Conservation (phyloP, 1,140 invertebrate genomes). For the Ctenoplectra terminalis region DNA sequence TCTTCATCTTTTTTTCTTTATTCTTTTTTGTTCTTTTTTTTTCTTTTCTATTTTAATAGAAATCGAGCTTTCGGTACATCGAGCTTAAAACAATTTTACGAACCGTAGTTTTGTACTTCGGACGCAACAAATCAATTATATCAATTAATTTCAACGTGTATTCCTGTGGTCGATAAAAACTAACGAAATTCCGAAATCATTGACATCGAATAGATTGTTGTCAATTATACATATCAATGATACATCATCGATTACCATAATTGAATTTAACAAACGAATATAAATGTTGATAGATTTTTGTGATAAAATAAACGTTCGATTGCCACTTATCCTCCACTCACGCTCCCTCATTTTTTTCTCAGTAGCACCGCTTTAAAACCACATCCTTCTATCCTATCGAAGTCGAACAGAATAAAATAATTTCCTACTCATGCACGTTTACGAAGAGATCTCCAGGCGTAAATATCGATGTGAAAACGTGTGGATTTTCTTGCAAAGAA, state of each 20-base stretch:
- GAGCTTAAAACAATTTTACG: neutral
- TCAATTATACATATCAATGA: neutral
- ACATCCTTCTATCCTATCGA: neutral
- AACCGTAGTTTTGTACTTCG: neutral
- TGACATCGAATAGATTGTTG: neutral
- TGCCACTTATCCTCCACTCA: too few species aligned
- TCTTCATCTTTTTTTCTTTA: neutral
- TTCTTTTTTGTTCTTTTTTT: too few species aligned
- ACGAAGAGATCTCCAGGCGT: slow-evolving; percentile 17
- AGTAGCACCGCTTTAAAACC: too few species aligned
- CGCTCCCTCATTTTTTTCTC: too few species aligned
- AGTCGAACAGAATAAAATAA: neutral
- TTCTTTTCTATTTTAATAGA: too few species aligned
- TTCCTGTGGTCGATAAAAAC: neutral
- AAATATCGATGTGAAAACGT: slow-evolving; percentile 15
- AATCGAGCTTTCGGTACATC: neutral
- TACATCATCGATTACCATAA: neutral
- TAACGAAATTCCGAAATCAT: neutral
- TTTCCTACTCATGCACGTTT: neutral
- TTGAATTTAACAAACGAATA: too few species aligned
- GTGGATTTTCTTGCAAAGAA: slow-evolving; percentile 28
- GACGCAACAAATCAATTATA: neutral
- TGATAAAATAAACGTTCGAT: too few species aligned
- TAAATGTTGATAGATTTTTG: too few species aligned
- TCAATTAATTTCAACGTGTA: neutral